Percentiles rank a stretch among this genome's conserved stretches.
Conservation (phyloP, 2,113 vertebrate genomes). For the Hydrolagus affinis region DNA sequence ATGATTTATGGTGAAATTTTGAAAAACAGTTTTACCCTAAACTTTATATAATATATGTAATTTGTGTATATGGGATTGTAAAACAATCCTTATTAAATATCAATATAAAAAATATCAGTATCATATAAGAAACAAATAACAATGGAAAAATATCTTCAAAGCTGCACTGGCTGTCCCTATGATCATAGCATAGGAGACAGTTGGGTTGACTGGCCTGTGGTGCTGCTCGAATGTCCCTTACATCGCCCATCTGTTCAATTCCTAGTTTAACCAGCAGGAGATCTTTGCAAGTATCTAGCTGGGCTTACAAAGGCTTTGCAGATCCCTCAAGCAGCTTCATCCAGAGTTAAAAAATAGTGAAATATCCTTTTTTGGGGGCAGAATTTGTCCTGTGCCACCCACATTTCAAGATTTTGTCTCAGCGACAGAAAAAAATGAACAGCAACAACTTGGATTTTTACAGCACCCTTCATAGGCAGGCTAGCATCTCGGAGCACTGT, state of each 20-base stretch:
- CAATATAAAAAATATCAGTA: background rate
- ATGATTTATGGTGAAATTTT: background rate
- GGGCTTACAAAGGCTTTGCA: background rate
- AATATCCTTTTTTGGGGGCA: background rate
- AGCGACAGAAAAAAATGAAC: no score
- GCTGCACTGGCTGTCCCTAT: conserved; percentile 2
- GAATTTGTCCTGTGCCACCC: background rate
- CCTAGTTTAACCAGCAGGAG: background rate
- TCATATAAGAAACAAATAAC: background rate
- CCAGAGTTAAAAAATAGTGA: background rate
- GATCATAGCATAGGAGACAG: background rate
- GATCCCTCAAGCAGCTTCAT: background rate
- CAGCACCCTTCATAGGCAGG: no score
- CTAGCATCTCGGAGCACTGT: no score
- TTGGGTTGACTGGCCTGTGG: conserved; percentile 24
- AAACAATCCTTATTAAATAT: conserved; percentile 12
- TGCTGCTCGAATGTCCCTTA: conserved; percentile 15
- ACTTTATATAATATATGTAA: background rate
- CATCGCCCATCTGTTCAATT: conserved; percentile 19
- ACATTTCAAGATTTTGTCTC: background rate
- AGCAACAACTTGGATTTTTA: no score
- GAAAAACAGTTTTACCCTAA: background rate
- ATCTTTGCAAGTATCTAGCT: conserved; percentile 1
- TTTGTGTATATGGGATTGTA: background rate
- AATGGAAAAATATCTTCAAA: conserved; percentile 23